Percentiles rank a stretch among this genome's conserved stretches.
These are phyloP conservation scores for Lycocerus yunnanus DNA, from an alignment of 2,888 invertebrate genomes.

Conservation along the genomic window DNA sequence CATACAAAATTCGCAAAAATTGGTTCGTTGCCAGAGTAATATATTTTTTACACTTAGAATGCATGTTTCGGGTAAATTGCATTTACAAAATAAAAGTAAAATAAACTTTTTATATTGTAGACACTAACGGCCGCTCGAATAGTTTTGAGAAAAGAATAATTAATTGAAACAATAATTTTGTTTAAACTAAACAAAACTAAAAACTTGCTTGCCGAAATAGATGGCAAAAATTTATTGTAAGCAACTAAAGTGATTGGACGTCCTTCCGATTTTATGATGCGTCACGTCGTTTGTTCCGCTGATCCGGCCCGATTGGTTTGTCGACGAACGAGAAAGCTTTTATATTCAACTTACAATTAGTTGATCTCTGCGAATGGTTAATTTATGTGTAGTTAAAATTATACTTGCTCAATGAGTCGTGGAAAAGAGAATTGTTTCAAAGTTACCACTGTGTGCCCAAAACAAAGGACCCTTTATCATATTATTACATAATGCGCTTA, in stretches of 20 bases:
- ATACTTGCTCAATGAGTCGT: constrained; percentile 40
- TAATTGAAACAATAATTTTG: not conserved
- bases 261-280: constrained; percentile 51
- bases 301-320: constrained; percentile 44
- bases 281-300: constrained; percentile 51
- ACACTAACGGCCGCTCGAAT: not conserved
- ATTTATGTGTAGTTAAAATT: constrained; percentile 40
- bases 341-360: constrained; percentile 35
- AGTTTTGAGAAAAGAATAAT: not conserved
- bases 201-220: constrained; percentile 7
- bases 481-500: constrained; percentile 21
- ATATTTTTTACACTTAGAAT: constrained; percentile 45
- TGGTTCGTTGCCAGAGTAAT: constrained; percentile 53
- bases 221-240: constrained; percentile 38
- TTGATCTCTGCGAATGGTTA: constrained; percentile 36
- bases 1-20: constrained; percentile 53
- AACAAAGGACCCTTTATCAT: constrained; percentile 26
- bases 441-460: constrained; percentile 22
- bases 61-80: constrained; percentile 38
- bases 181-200: not conserved
- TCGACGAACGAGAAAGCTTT: constrained; percentile 40
- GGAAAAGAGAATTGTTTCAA: constrained; percentile 29
- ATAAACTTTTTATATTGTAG: not conserved
- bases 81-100: constrained; percentile 27
- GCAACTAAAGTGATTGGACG: constrained; percentile 46